Evolutionary conservation across 2,888 invertebrate genomes (phyloP).

Genomic region (Gymnocheta viridis): DNA sequence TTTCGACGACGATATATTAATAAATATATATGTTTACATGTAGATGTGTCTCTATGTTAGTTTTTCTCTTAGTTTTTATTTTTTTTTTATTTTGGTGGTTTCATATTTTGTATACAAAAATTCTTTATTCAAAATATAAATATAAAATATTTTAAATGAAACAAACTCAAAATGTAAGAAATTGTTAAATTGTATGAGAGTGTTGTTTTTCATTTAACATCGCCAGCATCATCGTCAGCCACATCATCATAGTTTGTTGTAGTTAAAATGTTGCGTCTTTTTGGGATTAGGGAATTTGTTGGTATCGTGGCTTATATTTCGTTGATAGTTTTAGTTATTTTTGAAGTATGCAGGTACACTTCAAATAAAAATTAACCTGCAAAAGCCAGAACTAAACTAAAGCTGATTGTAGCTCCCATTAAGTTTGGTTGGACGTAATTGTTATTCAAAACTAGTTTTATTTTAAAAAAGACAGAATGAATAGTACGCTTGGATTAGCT

Average conservation of each 20-base stretch:
- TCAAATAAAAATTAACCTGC: background rate
- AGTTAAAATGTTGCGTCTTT: slow-evolving; percentile 34
- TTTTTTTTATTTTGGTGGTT: slow-evolving; percentile 34
- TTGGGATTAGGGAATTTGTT: slow-evolving; percentile 48
- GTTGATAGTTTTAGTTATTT: slow-evolving; percentile 39
- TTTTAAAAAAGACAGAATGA: too few relatives aligned
- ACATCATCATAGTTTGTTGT: background rate
- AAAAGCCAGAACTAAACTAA: too few relatives aligned
- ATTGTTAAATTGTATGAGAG: slow-evolving; percentile 47
- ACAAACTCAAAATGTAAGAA: slow-evolving; percentile 14
- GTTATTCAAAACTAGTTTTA: too few relatives aligned
- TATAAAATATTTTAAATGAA: slow-evolving; percentile 5
- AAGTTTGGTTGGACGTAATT: too few relatives aligned
- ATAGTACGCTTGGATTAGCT: too few relatives aligned
- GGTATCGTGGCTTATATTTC: slow-evolving; percentile 36
- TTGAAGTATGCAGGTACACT: background rate
- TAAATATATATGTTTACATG: background rate
- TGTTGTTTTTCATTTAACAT: slow-evolving; percentile 63
- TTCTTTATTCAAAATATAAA: background rate
- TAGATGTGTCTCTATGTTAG: background rate
- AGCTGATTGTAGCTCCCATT: too few relatives aligned
- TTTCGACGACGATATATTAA: too few relatives aligned
- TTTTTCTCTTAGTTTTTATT: background rate
- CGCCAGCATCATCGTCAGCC: background rate
- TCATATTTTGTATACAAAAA: slow-evolving; percentile 34